These are phyloP conservation scores for Tichodroma muraria DNA, from an alignment of 2,113 vertebrate genomes.

Conservation along the genomic window DNA sequence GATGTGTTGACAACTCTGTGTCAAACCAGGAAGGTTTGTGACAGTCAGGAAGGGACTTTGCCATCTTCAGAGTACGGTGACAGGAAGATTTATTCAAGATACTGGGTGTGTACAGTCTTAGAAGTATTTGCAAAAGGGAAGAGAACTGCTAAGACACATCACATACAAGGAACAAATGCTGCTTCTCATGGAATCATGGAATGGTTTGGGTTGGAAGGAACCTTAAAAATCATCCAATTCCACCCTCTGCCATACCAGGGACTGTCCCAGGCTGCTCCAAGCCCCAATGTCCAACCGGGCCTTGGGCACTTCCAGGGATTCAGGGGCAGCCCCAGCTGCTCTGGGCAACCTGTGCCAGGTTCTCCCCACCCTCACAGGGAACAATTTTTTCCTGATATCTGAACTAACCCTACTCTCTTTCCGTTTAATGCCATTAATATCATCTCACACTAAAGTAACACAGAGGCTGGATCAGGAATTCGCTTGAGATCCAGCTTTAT, in stretches of 20 bases:
- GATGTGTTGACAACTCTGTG: neutral
- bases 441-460: neutral
- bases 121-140: neutral
- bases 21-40: neutral
- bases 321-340: neutral
- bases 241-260: neutral
- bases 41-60: neutral
- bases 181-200: neutral
- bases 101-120: neutral
- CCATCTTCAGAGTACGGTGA: neutral
- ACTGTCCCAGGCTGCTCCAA: neutral
- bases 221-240: rapidly evolving
- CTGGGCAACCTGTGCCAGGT: neutral
- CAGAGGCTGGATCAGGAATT: neutral
- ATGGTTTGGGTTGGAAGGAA: neutral
- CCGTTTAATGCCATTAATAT: neutral
- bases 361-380: rapidly evolving
- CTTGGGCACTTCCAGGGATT: neutral
- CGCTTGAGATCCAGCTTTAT: neutral
- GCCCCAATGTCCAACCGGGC: neutral
- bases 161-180: neutral
- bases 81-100: neutral
- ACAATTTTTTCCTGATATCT: rapidly evolving
- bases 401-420: rapidly evolving
- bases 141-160: neutral